Percentiles rank a stretch among this genome's conserved stretches.
Conservation (phyloP, 1,140 invertebrate genomes). For the Lasaia peninsularis region DNA sequence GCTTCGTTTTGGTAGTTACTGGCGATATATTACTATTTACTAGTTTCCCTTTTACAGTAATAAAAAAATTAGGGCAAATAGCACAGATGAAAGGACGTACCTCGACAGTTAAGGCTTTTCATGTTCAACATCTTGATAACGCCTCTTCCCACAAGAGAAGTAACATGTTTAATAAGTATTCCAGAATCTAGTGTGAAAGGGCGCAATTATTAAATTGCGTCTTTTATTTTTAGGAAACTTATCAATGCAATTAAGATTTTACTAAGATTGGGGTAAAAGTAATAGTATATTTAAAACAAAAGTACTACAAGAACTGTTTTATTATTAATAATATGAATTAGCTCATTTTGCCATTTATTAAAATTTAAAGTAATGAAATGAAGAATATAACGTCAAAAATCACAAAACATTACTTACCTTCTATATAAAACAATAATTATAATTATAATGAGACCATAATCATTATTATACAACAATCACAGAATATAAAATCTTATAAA, state of each 20-base stretch:
- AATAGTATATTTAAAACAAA: neutral
- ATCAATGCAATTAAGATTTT: conserved; percentile 1
- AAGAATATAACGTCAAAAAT: too few relatives aligned
- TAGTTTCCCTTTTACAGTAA: neutral
- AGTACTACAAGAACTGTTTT: neutral
- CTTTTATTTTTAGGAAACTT: too few relatives aligned
- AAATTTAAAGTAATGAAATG: too few relatives aligned
- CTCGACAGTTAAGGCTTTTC: neutral
- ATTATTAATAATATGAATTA: too few relatives aligned
- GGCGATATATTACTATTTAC: neutral
- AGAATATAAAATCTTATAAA: too few relatives aligned
- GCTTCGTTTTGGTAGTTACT: neutral
- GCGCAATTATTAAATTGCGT: neutral
- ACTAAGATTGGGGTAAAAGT: neutral
- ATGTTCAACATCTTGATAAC: neutral
- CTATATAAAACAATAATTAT: too few relatives aligned
- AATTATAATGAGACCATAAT: too few relatives aligned
- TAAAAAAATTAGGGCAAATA: neutral
- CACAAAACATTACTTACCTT: too few relatives aligned
- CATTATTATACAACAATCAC: too few relatives aligned
- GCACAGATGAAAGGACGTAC: neutral
- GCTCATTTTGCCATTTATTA: too few relatives aligned
- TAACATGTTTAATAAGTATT: conserved; percentile 1
- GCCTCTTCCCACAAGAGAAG: neutral
- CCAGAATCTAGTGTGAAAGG: neutral